These are phyloP conservation scores for Heloderma charlesbogerti DNA, from an alignment of 2,113 vertebrate genomes.

Conservation along the genomic window DNA sequence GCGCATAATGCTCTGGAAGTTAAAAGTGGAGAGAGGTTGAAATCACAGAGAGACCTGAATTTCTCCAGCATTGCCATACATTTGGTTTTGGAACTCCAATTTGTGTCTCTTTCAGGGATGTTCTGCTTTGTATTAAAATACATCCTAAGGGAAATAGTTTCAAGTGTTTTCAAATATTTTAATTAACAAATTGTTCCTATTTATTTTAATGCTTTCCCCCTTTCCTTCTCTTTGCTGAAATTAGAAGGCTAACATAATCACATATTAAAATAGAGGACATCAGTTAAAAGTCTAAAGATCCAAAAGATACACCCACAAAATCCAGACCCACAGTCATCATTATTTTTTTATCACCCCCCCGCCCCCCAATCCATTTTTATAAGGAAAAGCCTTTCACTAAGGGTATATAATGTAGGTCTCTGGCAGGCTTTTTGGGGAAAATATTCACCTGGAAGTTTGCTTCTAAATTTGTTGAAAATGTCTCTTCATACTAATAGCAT, in stretches of 20 bases:
- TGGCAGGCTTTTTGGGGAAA: background rate
- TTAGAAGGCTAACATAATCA: background rate
- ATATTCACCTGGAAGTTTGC: background rate
- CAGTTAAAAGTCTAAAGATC: background rate
- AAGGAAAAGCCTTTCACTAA: background rate
- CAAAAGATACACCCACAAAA: background rate
- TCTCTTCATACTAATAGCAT: background rate
- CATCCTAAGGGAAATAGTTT: background rate
- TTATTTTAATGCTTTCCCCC: background rate
- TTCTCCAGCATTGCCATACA: background rate
- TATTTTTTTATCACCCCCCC: background rate
- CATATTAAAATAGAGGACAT: background rate
- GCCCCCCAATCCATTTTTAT: background rate
- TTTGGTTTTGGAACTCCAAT: background rate
- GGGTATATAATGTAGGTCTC: background rate
- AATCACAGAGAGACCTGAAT: background rate
- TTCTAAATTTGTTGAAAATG: background rate
- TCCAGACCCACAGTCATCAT: background rate
- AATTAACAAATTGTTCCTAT: background rate
- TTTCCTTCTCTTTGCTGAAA: background rate
- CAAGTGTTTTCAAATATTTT: background rate
- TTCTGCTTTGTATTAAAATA: background rate
- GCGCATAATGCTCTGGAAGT: background rate
- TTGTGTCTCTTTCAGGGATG: background rate
- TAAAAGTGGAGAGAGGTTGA: background rate